A percentile compares a stretch with the other conserved stretches of the same genome.
phyloP scores from a whole-genome alignment of 1,140 invertebrate genomes.

The Neotoxoptera formosana region DNA sequence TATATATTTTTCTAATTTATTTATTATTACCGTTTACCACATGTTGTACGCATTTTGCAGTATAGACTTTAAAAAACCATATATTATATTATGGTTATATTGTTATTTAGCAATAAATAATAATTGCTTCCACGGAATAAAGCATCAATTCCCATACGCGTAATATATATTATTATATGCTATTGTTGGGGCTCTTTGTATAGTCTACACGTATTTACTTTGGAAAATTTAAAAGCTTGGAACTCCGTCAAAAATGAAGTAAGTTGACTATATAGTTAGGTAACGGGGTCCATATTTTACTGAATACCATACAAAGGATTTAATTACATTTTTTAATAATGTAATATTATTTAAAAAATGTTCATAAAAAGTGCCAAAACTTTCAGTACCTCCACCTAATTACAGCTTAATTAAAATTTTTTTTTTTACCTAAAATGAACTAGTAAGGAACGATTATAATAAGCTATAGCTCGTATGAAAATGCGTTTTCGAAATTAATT shows the following conservation, averaged over 20 bases:
- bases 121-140: not conserved
- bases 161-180: not conserved
- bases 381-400: too few species aligned
- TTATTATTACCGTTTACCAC: not conserved
- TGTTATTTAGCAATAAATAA: constrained; percentile 6
- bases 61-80: not conserved
- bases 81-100: not conserved
- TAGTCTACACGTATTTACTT: not conserved
- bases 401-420: too few species aligned
- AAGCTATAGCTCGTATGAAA: too few species aligned
- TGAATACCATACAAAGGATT: too few species aligned
- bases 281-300: not conserved
- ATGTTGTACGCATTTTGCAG: not conserved
- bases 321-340: not conserved
- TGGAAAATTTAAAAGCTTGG: not conserved
- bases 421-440: too few species aligned
- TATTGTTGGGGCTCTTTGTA: not conserved
- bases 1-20: not conserved
- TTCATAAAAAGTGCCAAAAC: not conserved
- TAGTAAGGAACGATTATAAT: too few species aligned
- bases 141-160: not conserved
- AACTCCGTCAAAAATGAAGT: not conserved
- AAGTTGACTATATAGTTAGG: not conserved
- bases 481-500: too few species aligned
- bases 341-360: not conserved